Percentiles rank a stretch among this genome's conserved stretches.
Evolutionary conservation across 1,140 invertebrate genomes (phyloP).

Genomic region (Euura lappo): DNA sequence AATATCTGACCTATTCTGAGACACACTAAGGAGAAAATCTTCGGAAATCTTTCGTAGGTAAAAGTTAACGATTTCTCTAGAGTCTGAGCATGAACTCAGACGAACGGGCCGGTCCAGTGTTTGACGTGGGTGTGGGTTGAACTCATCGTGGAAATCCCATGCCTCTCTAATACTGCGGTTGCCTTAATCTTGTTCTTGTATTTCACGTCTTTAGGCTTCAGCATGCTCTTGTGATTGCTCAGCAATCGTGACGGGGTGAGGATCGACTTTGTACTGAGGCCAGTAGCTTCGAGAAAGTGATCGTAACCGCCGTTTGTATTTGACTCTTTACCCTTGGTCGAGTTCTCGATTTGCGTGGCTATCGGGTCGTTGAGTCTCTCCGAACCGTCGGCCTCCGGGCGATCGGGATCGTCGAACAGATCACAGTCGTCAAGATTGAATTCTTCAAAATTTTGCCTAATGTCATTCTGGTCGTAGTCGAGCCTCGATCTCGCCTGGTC

Average conservation of each 20-base stretch:
- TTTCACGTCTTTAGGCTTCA: constrained; percentile 81
- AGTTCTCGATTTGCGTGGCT: constrained; percentile 31
- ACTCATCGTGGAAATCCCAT: constrained; percentile 38
- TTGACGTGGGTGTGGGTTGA: constrained; percentile 44
- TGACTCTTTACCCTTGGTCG: constrained; percentile 33
- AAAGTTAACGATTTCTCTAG: no score
- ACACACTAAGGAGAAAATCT: no score
- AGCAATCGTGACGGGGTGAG: constrained; percentile 73
- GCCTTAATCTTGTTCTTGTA: constrained; percentile 59
- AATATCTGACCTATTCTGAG: no score
- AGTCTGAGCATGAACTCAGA: constrained; percentile 39
- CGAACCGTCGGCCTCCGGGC: constrained; percentile 65
- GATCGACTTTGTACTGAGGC: constrained; percentile 81
- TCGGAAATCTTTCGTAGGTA: no score
- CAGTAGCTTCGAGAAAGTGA: constrained; percentile 79
- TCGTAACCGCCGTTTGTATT: constrained; percentile 61
- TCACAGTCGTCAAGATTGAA: constrained; percentile 80
- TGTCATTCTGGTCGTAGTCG: constrained; percentile 53
- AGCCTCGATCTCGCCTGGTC: constrained; percentile 28
- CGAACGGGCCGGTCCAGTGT: constrained; percentile 63
- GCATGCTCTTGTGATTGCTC: constrained; percentile 77
- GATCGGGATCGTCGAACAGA: constrained; percentile 67
- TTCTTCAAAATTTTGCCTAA: constrained; percentile 80
- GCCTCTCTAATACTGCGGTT: constrained; percentile 51
- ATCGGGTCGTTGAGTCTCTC: constrained; percentile 60